Evolutionary conservation across 2,113 vertebrate species (phyloP).

Genomic region (Macrotus californicus): DNA sequence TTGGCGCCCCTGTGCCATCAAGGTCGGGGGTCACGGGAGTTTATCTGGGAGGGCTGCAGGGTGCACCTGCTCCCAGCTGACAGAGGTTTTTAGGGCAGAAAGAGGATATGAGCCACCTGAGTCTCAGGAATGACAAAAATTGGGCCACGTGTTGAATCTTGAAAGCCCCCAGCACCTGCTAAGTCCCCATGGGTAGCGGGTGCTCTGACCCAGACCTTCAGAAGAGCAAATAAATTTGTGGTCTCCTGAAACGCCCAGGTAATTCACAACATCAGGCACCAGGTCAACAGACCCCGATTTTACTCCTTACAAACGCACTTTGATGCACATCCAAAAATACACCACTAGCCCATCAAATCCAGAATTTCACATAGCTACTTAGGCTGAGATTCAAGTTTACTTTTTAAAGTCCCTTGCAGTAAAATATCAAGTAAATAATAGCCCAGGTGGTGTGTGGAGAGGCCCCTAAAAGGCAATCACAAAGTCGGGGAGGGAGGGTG

Average conservation of each 20-base stretch:
- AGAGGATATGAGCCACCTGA: neutral
- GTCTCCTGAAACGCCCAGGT: neutral
- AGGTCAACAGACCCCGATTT: neutral
- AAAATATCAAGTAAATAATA: neutral
- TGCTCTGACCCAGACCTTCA: neutral
- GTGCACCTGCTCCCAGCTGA: neutral
- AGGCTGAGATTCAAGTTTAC: neutral
- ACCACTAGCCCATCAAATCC: no score
- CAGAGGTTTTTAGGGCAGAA: neutral
- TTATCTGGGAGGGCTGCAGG: fast-evolving
- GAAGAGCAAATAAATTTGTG: neutral
- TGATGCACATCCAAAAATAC: neutral
- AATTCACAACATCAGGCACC: fast-evolving
- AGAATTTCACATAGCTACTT: neutral
- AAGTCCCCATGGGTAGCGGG: fast-evolving
- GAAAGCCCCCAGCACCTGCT: neutral
- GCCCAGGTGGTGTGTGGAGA: fast-evolving
- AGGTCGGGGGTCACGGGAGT: fast-evolving
- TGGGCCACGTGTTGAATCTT: neutral
- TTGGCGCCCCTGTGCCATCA: no score
- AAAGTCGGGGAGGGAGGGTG: neutral
- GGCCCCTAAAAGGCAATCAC: neutral
- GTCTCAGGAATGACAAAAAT: neutral
- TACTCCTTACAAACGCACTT: neutral
- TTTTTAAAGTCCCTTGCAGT: neutral